Evolutionary conservation across 1,140 invertebrate genomes (phyloP), one percentile per base, ranked within the genome.

Genomic region (Tachypleus tridentatus): DNA sequence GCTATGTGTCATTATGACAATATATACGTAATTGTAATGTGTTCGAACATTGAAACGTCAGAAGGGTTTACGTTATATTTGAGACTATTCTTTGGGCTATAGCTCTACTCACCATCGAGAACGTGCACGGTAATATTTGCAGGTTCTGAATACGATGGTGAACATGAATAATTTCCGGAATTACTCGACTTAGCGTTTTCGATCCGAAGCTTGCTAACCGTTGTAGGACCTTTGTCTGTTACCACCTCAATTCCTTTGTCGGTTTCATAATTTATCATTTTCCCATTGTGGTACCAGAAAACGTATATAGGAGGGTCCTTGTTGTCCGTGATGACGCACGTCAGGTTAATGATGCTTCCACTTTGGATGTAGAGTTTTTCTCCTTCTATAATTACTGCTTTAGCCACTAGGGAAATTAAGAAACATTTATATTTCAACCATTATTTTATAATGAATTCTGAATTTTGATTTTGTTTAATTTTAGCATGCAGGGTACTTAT

Each of bases 261-360:
- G 49, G 58, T 62, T 29, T 73, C 70, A 61, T 72, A 73, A 58
- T 73, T 73, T 29, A 73, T 73, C 72, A 73, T 73, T 49, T 67
- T 58, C 11, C 73, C 68, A 52, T 87, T 75, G 73, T 86, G 84
- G 73, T 86, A 86, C 86, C 86, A 94, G 78, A 91, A 93, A 74
- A 95, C 93, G 77, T 90, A 93, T 57, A 88, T 87, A 53, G 91
- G 91, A 62, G 90, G 89, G 74, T 93, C 90, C 10, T 91, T 91
- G 73, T 88, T 91, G 74, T 89, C 88, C 60, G 87, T 79, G 66
- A 95, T 89, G 64, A 93, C 85, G 77, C 92, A 95, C 57, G 91
- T 95, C 67, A 95, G 81, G 80, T 94, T 94, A 77, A 95, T 94
- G 71, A 90, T 93, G 74, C 89, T 93, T 60, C 90, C 91, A 64